Conservation (phyloP, 1,140 invertebrate species). For the Drosophila fuyamai region DNA sequence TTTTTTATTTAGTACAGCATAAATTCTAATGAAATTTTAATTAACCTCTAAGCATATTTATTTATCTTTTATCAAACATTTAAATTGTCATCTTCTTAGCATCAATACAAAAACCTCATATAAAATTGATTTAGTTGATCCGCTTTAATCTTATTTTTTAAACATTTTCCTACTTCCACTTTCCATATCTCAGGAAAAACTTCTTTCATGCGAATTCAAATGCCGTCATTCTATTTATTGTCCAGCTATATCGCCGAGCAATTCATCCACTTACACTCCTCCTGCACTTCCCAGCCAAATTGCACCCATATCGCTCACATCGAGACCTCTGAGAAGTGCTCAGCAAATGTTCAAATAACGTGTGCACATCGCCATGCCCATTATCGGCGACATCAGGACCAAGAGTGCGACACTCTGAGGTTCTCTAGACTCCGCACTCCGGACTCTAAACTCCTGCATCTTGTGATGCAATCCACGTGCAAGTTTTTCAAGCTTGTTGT, state of each 20-base stretch:
- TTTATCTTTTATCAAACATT: too few relatives aligned
- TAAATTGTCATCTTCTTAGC: too few relatives aligned
- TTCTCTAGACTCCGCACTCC: neutral
- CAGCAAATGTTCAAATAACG: constrained; percentile 71
- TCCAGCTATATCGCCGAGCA: neutral
- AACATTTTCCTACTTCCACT: neutral
- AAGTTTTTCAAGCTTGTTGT: constrained; percentile 69
- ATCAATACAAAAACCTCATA: too few relatives aligned
- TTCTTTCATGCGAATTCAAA: constrained; percentile 13
- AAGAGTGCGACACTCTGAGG: constrained; percentile 45
- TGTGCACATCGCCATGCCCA: constrained; percentile 79
- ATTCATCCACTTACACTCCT: constrained; percentile 4
- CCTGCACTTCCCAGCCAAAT: constrained; percentile 21
- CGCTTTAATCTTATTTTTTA: neutral
- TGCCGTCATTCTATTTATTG: constrained; percentile 1
- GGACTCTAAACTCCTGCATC: constrained; percentile 35
- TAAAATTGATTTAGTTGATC: too few relatives aligned
- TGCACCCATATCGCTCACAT: constrained; percentile 47
- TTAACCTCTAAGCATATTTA: too few relatives aligned
- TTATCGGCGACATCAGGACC: constrained; percentile 69
- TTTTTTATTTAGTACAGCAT: too few relatives aligned
- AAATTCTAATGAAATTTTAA: too few relatives aligned
- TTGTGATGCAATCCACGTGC: constrained; percentile 78
- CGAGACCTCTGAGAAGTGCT: constrained; percentile 54
- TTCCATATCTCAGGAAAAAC: neutral